A percentile compares a stretch with the other conserved stretches of the same genome.
Evolutionary conservation across 2,888 invertebrate species (phyloP).

Genomic region (Mythimna loreyi): DNA sequence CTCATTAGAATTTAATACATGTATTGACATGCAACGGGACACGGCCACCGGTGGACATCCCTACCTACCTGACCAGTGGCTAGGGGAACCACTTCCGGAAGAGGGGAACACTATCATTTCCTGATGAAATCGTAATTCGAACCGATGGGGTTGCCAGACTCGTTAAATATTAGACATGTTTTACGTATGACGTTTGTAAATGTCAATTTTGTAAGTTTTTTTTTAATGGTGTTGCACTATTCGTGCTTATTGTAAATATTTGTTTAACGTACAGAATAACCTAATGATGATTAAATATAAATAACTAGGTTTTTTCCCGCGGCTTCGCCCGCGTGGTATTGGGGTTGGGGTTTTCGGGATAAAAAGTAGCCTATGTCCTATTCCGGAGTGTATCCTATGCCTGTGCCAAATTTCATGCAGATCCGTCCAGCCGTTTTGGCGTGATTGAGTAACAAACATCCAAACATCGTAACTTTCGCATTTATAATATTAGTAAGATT

Average conservation of each 20-base stretch:
- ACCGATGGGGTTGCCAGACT: constrained; percentile 38
- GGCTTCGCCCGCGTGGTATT: no score
- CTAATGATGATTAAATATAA: background rate
- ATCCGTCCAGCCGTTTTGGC: no score
- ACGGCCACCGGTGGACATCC: constrained; percentile 70
- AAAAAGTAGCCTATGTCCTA: no score
- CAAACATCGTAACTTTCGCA: no score
- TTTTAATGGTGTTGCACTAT: no score
- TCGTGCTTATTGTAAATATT: no score
- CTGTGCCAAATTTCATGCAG: no score
- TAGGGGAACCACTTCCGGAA: constrained; percentile 78
- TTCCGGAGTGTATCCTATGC: no score
- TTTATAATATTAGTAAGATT: no score
- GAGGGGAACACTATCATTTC: constrained; percentile 73
- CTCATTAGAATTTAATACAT: constrained; percentile 54
- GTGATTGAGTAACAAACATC: no score
- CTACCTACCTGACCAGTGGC: constrained; percentile 67
- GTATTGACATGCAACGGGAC: constrained; percentile 59
- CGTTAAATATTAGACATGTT: constrained; percentile 34
- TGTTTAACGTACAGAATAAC: background rate
- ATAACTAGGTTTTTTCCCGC: no score
- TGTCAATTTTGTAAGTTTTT: background rate
- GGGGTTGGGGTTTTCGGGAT: no score
- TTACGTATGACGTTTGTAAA: constrained; percentile 24
- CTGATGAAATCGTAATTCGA: constrained; percentile 71